Base-by-base conservation (phyloP, 2,797 vertebrate genomes). In the Alcedo atthis region DNA sequence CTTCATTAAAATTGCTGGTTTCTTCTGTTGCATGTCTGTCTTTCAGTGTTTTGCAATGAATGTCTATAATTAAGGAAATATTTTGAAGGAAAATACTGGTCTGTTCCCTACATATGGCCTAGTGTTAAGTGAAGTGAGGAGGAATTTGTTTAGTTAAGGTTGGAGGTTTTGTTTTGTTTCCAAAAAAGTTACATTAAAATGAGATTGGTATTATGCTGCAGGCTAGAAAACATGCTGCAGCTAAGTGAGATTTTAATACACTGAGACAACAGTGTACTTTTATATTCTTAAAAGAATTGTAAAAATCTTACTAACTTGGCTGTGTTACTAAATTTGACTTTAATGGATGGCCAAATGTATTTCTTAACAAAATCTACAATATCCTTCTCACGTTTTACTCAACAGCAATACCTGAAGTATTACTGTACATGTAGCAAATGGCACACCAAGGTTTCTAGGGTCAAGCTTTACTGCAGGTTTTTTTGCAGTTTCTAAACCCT, bases 211-310 rank as follows among this genome's bases (percentile, higher is more conserved):
- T 0, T 85, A n/a, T 88, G 71, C 93, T 77, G 22, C 71, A 86
- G 87, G 78, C 87, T 88, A 82, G n/a, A 84, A 64, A 90, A 25
- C 69, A 30, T 46, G 70, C 42, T 89, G 24, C 69, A 92, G 25
- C 59, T 90, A 75, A 92, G 32, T 86, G 84, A 86, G 58, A 68
- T 75, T 90, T 84, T 84, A 80, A 77, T 90, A 78, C 51, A 46
- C 28, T 90, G 83, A 94, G 69, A 85, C 54, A 77, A 92, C 53
- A 0, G 0, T 35, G 15, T 78, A 8, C 35, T 92, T 91, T 76
- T 86, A 70, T 66, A 26, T 25, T 61, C 53, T 70, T 6, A 9
- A 73, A 87, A 81, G 61, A 77, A 71, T 17, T 48, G 40, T 91
- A 87, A 95, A 95, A 87, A 33, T 73, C 10, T 67, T 75, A 78